A percentile compares a stretch with the other conserved stretches of the same genome.
Evolutionary conservation across 2,888 invertebrate genomes (phyloP).

Genomic region (Allacma fusca): DNA sequence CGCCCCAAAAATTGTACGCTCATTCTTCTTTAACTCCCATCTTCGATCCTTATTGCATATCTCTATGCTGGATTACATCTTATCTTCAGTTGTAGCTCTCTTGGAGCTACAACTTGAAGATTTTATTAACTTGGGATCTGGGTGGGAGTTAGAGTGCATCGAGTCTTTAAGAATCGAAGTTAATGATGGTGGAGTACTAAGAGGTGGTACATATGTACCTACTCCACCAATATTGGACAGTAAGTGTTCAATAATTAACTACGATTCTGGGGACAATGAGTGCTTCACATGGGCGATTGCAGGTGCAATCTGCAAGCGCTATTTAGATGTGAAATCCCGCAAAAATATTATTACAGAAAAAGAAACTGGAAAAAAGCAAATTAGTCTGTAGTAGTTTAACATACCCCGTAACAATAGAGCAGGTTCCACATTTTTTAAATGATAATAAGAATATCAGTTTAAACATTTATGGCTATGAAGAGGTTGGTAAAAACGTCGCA

Average conservation of each 20-base stretch:
- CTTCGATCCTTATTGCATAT: background rate
- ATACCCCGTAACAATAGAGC: background rate
- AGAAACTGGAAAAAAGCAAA: background rate
- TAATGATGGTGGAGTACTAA: background rate
- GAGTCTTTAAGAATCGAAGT: background rate
- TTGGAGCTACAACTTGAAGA: background rate
- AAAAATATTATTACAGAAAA: too few relatives aligned
- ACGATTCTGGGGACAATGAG: background rate
- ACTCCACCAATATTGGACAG: background rate
- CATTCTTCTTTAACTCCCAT: background rate
- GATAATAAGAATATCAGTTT: background rate
- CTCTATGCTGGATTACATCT: background rate
- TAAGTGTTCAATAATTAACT: background rate
- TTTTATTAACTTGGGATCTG: background rate
- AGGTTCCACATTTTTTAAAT: background rate
- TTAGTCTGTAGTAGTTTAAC: background rate
- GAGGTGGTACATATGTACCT: background rate
- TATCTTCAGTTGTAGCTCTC: background rate
- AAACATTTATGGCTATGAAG: background rate
- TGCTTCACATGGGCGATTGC: background rate
- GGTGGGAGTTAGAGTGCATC: background rate
- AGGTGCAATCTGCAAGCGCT: background rate
- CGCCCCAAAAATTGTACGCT: background rate
- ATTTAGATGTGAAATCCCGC: too few relatives aligned
- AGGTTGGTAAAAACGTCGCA: background rate